Base-by-base conservation (phyloP, 1,140 invertebrate species). In the Drepana arcuata region DNA sequence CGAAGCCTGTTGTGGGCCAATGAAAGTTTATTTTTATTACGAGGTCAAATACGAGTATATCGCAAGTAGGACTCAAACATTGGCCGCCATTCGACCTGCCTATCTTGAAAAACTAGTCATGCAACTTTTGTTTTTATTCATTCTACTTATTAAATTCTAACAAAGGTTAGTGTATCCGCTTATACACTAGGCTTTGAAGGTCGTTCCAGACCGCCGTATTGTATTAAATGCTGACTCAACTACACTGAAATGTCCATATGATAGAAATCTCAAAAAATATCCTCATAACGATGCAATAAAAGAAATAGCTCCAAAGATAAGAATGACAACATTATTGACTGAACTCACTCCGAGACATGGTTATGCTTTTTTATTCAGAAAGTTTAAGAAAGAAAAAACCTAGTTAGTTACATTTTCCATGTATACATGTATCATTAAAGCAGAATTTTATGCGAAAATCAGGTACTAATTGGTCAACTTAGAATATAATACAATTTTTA, bases 91-190 rank as follows among this genome's bases (percentile, higher is more conserved):
- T 55, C 56, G 51, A 61, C 57, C 61, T 48, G 57, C 34, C 39
- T 54, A 55, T 62, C 65, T 72, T 49, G 61, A 63, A 64, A 68
- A 73, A 78, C 70, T 65, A 46, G 73, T 69, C 63, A 53, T 34
- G 55, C 62, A 48, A 78, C 70, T 78, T 78, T 78, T 74, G 61
- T 67, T 74, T 78, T 78, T 74, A 59, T 62, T 61, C 43, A 52
- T 57, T 70, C 32, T 23, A 29, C 16, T 16, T 26, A 13, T 14
- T 44, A 38, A 6, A 41, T 5, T 21, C 32, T 36, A 38, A 45
- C 39, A 46, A 44, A 41, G 43, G 33, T 54, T 48, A 42, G 16
- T 42, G 15, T 30, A 38, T 25, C 31, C 24, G 39, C 28, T 28
- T 25, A 13, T 31, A 7, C n/a, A n/a, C n/a, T n/a, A n/a, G n/a